Base-by-base conservation (phyloP, 1,140 invertebrate species). In the Piezodorus guildinii region DNA sequence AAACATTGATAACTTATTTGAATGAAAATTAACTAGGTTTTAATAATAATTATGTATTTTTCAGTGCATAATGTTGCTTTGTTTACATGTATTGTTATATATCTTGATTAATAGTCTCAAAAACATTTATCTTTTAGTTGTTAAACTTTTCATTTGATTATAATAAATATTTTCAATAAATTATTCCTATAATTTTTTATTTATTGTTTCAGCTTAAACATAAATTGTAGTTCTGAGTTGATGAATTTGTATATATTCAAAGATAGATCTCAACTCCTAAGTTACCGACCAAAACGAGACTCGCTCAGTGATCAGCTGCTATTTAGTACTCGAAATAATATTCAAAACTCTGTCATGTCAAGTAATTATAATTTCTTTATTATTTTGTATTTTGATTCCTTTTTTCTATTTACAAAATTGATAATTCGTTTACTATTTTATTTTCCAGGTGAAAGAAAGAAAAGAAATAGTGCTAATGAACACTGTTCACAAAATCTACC, bases 171-270 rank as follows among this genome's bases (percentile, higher is more conserved):
- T 60, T 62, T 67, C n/a, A n/a, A n/a, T n/a, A n/a, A n/a, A n/a
- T n/a, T n/a, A n/a, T n/a, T n/a, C n/a, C n/a, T n/a, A n/a, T 19
- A 49, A 21, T 14, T 17, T 10, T 49, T 66, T 21, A 59, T 67
- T 51, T 14, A 60, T 51, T 68, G 64, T 43, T 66, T 62, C 69
- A 85, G 83, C 62, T 71, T 85, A 62, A 76, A 72, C 60, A 76
- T 83, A 8, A 80, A 79, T 66, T 83, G 80, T 68, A 81, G 74
- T 66, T 71, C 71, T 43, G 77, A 76, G 45, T 70, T 80, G 58
- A 66, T 68, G 56, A 71, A 73, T 25, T 72, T 81, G 43, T 77
- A 80, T 49, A 81, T 83, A 66, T 77, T 76, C 65, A 77, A 75
- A 68, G 75, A 76, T 69, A 68, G 67, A 51, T 72, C 66, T 54